These are phyloP conservation scores for Cataglyphis altisquamis DNA, from an alignment of 2,888 invertebrate species.

Conservation along the genomic window DNA sequence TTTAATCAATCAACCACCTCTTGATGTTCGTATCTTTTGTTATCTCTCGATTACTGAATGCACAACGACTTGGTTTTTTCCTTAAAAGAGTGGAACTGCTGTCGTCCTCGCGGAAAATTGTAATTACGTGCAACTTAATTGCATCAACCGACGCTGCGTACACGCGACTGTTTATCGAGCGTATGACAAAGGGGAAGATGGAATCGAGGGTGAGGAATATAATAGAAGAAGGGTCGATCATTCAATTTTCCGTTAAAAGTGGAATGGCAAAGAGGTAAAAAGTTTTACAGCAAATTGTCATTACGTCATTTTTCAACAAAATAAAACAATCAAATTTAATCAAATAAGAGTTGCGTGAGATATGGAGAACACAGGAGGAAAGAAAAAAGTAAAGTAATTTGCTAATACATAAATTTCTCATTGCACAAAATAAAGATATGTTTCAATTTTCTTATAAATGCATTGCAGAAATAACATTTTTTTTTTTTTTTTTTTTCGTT, in stretches of 20 bases:
- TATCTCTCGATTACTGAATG: not conserved
- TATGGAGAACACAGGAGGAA: not conserved
- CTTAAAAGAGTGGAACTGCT: slow-evolving; percentile 14
- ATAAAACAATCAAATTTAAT: not conserved
- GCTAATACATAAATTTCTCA: not conserved
- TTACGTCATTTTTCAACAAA: not conserved
- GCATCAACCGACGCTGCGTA: slow-evolving; percentile 29
- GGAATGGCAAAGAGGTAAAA: not conserved
- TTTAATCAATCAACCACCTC: slow-evolving; percentile 34
- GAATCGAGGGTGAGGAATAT: not conserved
- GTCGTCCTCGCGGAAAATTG: slow-evolving; percentile 39
- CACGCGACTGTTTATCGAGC: slow-evolving; percentile 37
- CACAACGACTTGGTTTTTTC: slow-evolving; percentile 2
- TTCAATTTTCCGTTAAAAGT: slow-evolving; percentile 17
- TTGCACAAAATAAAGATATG: not conserved
- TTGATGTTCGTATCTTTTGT: not conserved
- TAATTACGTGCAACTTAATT: slow-evolving; percentile 47
- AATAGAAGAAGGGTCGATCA: not conserved
- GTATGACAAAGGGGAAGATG: not conserved
- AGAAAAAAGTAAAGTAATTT: not conserved
- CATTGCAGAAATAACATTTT: not conserved
- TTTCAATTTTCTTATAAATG: not conserved
- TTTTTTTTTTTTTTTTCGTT: not conserved
- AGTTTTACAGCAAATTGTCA: not conserved
- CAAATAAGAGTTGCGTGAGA: not conserved